A percentile compares a stretch with the other conserved stretches of the same genome.
These are phyloP conservation scores for Aplysia californica DNA, from an alignment of 1,140 invertebrate genomes.

Conservation along the genomic window DNA sequence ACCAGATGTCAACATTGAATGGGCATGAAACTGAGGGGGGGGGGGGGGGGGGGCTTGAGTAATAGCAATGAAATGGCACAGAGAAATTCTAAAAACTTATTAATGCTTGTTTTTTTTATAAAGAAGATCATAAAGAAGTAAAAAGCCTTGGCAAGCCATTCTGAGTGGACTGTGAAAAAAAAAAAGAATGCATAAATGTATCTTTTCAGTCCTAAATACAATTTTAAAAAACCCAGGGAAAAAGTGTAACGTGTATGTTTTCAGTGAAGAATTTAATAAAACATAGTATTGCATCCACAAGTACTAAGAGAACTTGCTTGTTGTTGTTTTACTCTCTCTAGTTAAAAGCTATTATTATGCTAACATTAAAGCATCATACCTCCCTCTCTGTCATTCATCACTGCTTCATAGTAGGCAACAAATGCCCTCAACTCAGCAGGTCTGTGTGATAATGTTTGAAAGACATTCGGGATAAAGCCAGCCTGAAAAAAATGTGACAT, in stretches of 20 bases:
- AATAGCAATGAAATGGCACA: too few relatives aligned
- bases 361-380: neutral
- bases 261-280: neutral
- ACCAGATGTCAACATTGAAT: too few relatives aligned
- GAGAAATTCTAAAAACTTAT: too few relatives aligned
- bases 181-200: neutral
- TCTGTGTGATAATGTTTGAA: slow-evolving; percentile 45
- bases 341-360: neutral
- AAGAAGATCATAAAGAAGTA: neutral
- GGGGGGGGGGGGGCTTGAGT: too few relatives aligned
- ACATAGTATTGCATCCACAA: neutral
- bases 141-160: neutral
- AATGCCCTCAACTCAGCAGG: slow-evolving; percentile 53
- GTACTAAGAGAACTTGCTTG: neutral
- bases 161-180: neutral
- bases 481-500: slow-evolving; percentile 47
- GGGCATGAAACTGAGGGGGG: too few relatives aligned
- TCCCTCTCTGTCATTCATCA: slow-evolving; percentile 48
- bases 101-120: too few relatives aligned
- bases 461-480: slow-evolving; percentile 56
- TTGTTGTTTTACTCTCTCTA: neutral
- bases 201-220: neutral
- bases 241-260: neutral
- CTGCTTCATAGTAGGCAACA: slow-evolving; percentile 50
- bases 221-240: neutral